Evolutionary conservation across 2,113 vertebrate species (phyloP), one percentile per base, ranked within the genome.

Genomic region (Dipodomys merriami): DNA sequence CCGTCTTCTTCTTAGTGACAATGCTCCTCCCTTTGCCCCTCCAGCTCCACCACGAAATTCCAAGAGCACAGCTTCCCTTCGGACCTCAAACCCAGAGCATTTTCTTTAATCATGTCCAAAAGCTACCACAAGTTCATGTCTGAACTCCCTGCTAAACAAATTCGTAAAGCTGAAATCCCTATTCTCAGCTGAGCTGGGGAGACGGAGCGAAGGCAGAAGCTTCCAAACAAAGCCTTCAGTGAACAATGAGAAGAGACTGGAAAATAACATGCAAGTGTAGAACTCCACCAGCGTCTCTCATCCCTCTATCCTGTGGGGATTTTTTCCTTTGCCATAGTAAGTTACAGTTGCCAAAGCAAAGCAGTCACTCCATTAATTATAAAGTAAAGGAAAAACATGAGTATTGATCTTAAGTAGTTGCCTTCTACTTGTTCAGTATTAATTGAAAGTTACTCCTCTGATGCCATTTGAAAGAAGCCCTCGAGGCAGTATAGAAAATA

Each of bases 361-460:
- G 82, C 49, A 74, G 62, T 82, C 87, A 69, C 72, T 93, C 72
- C 87, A 96, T 95, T 96, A 97, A 97, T 98, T 97, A 96, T 84
- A 94, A 94, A 93, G 73, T 72, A 97, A 95, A 95, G 91, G 79
- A 11, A 94, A 97, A 57, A 97, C 96, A 96, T 94, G 83, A 81
- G 76, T 73, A 96, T 96, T 97, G 97, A 96, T 97, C 86, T 96
- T 90, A 93, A 97, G 74, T 82, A 91, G 73, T 96, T 97, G 95
- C 96, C 68, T 94, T 96, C 94, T 77, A 94, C 91, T 96, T 88
- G 60, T 46, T 96, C 29, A 44, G 96, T 96, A 94, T 98, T 97
- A 97, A 97, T 95, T 96, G 95, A 80, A 96, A 92, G 94, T 90
- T 97, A 91, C 29, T 97, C 92, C 97, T 97, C 84, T 90, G 93